Percentiles rank a stretch among this genome's conserved stretches.
Evolutionary conservation across 2,797 vertebrate genomes (phyloP).

Genomic region (Molothrus aeneus): DNA sequence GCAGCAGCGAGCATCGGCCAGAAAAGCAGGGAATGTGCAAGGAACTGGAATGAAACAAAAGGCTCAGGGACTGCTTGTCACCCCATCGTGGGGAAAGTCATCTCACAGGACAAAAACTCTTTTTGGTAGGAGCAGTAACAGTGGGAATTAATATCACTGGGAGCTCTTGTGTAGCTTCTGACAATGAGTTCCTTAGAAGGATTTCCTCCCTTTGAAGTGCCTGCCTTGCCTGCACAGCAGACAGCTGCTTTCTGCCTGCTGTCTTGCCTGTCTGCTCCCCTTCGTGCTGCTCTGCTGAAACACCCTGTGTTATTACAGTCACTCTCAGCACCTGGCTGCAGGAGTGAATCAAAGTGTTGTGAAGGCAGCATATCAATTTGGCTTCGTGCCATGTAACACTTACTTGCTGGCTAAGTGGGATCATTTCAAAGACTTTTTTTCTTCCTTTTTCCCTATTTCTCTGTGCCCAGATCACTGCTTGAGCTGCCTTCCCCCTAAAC

Average conservation of each 20-base stretch:
- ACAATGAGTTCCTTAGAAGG: conserved; percentile 35
- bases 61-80: not conserved
- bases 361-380: conserved; percentile 58
- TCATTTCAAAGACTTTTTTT: conserved; percentile 52
- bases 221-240: conserved; percentile 3
- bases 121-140: not conserved
- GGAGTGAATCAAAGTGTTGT: conserved; percentile 55
- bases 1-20: not conserved
- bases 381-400: conserved; percentile 39
- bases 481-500: conserved; percentile 37
- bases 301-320: conserved; percentile 52
- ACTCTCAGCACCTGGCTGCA: conserved; percentile 53
- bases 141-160: not conserved
- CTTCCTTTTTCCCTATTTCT: conserved; percentile 33
- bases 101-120: not conserved
- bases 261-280: conserved; percentile 35
- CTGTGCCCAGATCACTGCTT: conserved; percentile 26
- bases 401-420: conserved; percentile 37
- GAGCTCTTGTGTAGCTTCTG: not conserved
- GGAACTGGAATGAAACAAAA: conserved; percentile 15
- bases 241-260: conserved; percentile 44
- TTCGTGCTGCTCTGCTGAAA: conserved; percentile 36
- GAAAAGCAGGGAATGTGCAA: not conserved
- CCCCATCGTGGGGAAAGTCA: not conserved
- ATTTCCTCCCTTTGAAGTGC: conserved; percentile 37